These are phyloP conservation scores for Murina feae DNA, from an alignment of 2,113 vertebrate species.

Conservation along the genomic window DNA sequence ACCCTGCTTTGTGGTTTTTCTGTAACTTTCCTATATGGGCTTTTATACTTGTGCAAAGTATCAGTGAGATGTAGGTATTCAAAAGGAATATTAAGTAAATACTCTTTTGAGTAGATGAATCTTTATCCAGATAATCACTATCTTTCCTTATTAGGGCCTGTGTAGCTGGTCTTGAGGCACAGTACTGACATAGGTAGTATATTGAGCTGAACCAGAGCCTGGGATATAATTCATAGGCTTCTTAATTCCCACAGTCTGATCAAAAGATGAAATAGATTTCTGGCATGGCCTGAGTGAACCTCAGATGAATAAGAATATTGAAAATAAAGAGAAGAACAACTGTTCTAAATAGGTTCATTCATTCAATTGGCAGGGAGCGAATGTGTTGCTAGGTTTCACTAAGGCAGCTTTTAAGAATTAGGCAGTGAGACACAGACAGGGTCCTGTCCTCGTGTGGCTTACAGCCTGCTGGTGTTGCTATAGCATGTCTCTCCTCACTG, in stretches of 20 bases:
- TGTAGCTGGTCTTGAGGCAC: neutral
- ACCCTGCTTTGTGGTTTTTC: neutral
- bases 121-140: neutral
- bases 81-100: neutral
- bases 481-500: neutral
- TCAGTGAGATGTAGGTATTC: neutral
- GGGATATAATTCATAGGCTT: neutral
- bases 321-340: neutral
- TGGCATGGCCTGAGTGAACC: neutral
- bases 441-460: neutral
- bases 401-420: neutral
- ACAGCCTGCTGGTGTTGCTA: neutral
- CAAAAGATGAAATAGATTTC: neutral
- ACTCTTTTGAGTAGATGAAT: neutral
- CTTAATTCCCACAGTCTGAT: neutral
- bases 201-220: neutral
- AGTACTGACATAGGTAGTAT: neutral
- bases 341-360: neutral
- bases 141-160: neutral
- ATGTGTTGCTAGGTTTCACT: neutral
- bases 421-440: neutral
- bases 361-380: neutral
- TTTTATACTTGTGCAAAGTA: neutral
- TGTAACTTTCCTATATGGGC: neutral
- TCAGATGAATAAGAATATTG: neutral